Conservation (phyloP, 2,888 invertebrate species). For the Rhamnusium bicolor region DNA sequence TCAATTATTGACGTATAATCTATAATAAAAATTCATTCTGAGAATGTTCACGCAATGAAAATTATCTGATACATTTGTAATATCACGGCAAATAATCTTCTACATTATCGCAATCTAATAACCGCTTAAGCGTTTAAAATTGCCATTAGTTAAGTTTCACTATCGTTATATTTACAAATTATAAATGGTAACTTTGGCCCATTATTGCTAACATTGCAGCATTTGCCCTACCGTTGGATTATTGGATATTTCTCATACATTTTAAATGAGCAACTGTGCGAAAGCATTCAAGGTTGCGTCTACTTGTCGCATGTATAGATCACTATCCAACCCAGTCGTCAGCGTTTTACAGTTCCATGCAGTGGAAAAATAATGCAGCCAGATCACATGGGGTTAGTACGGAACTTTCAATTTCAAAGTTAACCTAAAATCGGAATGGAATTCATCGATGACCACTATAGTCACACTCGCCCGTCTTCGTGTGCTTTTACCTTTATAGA, state of each 20-base stretch:
- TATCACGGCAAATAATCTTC: neutral
- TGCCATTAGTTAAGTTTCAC: neutral
- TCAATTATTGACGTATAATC: neutral
- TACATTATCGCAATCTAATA: neutral
- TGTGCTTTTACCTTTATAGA: slow-evolving; percentile 43
- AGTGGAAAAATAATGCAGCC: neutral
- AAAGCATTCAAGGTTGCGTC: neutral
- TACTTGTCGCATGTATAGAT: neutral
- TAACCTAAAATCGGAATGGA: slow-evolving; percentile 53
- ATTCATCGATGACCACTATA: slow-evolving; percentile 63
- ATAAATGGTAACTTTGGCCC: too few relatives aligned
- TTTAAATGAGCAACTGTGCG: neutral
- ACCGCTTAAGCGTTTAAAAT: neutral
- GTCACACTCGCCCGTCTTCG: slow-evolving; percentile 44
- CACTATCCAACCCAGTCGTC: too few relatives aligned
- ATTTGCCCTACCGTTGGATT: too few relatives aligned
- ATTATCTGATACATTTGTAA: neutral
- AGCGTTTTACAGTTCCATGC: neutral
- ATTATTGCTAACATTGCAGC: neutral
- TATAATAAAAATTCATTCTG: neutral
- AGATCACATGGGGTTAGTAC: slow-evolving; percentile 21
- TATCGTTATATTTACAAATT: neutral
- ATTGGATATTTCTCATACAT: too few relatives aligned
- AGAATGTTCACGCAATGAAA: neutral
- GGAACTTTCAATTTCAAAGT: neutral